Conservation (phyloP, 2,888 invertebrate species). For the Lagria hirta region DNA sequence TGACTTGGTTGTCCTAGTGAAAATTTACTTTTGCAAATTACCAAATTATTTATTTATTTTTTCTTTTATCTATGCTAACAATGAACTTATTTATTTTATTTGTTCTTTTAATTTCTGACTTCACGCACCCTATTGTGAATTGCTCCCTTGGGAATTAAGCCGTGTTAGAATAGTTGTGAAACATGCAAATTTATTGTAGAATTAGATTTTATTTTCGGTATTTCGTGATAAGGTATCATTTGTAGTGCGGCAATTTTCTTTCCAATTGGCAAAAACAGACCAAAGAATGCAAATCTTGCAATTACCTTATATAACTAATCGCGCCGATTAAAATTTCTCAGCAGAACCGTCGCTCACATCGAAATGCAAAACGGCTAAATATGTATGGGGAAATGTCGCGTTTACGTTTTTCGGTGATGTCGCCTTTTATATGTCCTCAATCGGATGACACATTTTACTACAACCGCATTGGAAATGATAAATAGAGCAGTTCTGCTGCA, state of each 20-base stretch:
- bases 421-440: conserved; percentile 16
- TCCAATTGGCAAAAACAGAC: conserved; percentile 20
- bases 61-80: no score
- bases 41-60: no score
- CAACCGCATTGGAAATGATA: conserved; percentile 10
- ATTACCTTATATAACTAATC: conserved; percentile 17
- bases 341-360: not conserved
- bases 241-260: conserved; percentile 24
- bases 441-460: conserved; percentile 18
- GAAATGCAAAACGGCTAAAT: conserved; percentile 1
- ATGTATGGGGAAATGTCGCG: conserved; percentile 10
- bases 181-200: conserved; percentile 27
- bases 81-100: no score
- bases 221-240: conserved; percentile 25
- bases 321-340: conserved; percentile 5
- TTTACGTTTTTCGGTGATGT: conserved; percentile 13
- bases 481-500: no score
- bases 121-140: conserved; percentile 6
- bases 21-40: no score
- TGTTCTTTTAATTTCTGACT: no score
- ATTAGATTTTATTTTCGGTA: conserved; percentile 24
- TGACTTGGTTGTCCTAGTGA: no score
- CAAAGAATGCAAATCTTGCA: conserved; percentile 22
- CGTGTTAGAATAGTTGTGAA: conserved; percentile 23
- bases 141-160: conserved; percentile 17